Conservation (phyloP, 1,140 invertebrate species). For the Triops longicaudatus region DNA sequence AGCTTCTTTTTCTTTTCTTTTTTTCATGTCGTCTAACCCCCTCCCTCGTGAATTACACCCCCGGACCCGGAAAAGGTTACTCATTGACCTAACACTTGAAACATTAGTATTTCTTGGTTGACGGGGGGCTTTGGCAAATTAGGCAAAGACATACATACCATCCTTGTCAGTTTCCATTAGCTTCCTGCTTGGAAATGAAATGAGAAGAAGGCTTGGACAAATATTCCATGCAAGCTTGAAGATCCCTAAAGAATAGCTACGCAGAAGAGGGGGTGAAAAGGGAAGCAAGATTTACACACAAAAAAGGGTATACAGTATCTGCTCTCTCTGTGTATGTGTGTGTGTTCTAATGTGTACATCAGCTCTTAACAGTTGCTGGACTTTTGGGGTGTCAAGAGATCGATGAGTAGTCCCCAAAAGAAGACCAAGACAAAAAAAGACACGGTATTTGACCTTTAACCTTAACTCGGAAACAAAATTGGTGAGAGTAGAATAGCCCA, state of each 20-base stretch:
- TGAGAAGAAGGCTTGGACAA: conserved; percentile 13
- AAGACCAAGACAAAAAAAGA: not conserved
- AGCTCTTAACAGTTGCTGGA: conserved; percentile 4
- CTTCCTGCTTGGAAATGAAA: not conserved
- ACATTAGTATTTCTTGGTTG: not conserved
- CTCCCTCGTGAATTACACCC: not conserved
- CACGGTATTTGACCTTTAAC: not conserved
- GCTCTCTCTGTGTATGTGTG: not conserved
- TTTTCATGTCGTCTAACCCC: no score
- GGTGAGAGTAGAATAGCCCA: not conserved
- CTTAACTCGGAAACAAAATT: not conserved
- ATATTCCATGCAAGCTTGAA: not conserved
- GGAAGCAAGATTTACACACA: no score
- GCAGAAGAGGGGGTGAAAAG: no score
- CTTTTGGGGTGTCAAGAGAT: not conserved
- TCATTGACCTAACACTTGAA: conserved; percentile 12
- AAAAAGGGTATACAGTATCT: no score
- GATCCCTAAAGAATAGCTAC: not conserved
- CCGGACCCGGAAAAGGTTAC: not conserved
- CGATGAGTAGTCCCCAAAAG: not conserved
- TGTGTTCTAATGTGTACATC: not conserved
- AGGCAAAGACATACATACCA: conserved; percentile 2
- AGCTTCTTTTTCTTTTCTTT: no score
- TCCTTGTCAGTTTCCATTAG: conserved; percentile 7
- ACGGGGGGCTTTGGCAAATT: conserved; percentile 1